Percentiles rank a stretch among this genome's conserved stretches.
phyloP scores from a whole-genome alignment of 2,797 vertebrate genomes.

The Sphaeramia orbicularis region DNA sequence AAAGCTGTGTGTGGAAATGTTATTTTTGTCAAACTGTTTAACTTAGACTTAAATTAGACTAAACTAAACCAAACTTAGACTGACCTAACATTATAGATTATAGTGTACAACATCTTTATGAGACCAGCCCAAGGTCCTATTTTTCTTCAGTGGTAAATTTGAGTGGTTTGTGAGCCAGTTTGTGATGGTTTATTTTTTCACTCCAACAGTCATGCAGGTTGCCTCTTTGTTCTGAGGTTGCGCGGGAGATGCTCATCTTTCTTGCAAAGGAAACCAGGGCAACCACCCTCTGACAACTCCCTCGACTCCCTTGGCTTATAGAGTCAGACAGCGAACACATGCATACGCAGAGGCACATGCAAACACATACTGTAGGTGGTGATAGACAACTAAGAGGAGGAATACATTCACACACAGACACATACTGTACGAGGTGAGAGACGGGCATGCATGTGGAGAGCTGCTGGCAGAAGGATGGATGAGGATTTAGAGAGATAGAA shows the following conservation, averaged over 20 bases:
- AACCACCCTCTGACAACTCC: slow-evolving; percentile 78
- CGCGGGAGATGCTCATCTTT: slow-evolving; percentile 67
- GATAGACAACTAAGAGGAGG: slow-evolving; percentile 53
- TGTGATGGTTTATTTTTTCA: slow-evolving; percentile 30
- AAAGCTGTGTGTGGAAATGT: too few species aligned
- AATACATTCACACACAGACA: slow-evolving; percentile 39
- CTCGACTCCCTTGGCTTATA: slow-evolving; percentile 69
- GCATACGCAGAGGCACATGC: slow-evolving; percentile 52
- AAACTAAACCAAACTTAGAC: too few species aligned
- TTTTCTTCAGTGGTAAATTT: slow-evolving; percentile 26
- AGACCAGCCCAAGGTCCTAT: not conserved
- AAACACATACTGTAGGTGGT: slow-evolving; percentile 59
- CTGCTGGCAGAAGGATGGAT: slow-evolving; percentile 25
- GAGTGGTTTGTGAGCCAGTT: slow-evolving; percentile 14
- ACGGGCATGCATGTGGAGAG: slow-evolving; percentile 23
- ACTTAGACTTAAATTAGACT: too few species aligned
- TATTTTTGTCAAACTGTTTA: too few species aligned
- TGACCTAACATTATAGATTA: too few species aligned
- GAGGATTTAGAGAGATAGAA: slow-evolving; percentile 17
- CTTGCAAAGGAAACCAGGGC: slow-evolving; percentile 77
- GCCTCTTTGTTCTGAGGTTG: slow-evolving; percentile 54
- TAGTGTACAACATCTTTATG: not conserved
- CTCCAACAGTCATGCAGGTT: slow-evolving; percentile 44
- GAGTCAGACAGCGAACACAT: slow-evolving; percentile 71
- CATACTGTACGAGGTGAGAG: slow-evolving; percentile 34